phyloP scores from a whole-genome alignment of 2,797 vertebrate species.

The Apogon talboti region DNA sequence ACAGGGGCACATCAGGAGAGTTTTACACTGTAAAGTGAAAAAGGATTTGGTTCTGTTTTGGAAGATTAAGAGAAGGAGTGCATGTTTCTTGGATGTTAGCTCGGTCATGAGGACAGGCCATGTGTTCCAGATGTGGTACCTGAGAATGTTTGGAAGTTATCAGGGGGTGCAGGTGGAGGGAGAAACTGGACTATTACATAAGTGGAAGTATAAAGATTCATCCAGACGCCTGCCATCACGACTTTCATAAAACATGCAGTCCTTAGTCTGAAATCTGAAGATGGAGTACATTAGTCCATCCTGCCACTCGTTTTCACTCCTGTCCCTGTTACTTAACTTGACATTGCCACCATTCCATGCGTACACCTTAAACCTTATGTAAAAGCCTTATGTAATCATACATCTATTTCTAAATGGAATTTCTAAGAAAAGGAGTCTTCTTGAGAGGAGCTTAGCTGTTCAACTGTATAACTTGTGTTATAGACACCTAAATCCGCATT shows the following conservation, averaged over 20 bases:
- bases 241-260: conserved; percentile 25
- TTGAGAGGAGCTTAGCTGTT: conserved; percentile 6
- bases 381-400: conserved; percentile 33
- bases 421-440: conserved; percentile 8
- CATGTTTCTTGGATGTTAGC: conserved; percentile 37
- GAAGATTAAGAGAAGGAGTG: conserved; percentile 22
- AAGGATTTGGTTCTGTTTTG: conserved; percentile 52
- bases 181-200: conserved; percentile 55
- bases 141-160: conserved; percentile 20
- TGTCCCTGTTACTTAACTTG: conserved; percentile 2
- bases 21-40: conserved; percentile 43
- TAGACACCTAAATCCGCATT: conserved; percentile 29
- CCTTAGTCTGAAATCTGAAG: not conserved
- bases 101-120: conserved; percentile 41
- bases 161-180: conserved; percentile 9
- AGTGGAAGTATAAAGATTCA: conserved; percentile 31
- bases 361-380: conserved; percentile 18
- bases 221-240: not conserved
- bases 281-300: conserved; percentile 2
- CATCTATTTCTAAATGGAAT: conserved; percentile 29
- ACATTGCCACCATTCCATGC: conserved; percentile 19
- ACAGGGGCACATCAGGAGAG: conserved; percentile 32
- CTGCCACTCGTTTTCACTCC: not conserved
- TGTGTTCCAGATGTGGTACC: conserved; percentile 50
- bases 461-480: conserved; percentile 6